Evolutionary conservation across 2,888 invertebrate species (phyloP).

Genomic region (Dicyrtomina minuta): DNA sequence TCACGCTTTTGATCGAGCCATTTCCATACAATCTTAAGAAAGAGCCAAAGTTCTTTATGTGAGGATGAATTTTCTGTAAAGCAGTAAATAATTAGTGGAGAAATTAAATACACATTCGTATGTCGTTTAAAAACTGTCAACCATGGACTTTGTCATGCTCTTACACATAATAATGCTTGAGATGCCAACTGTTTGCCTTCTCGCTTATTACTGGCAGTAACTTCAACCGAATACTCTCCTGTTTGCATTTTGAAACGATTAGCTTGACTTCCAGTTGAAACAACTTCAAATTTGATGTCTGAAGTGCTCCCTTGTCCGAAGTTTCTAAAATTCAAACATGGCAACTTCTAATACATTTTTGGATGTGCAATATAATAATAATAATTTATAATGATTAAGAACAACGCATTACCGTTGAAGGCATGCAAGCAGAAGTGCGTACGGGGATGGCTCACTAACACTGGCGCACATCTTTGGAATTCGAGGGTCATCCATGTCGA

Average conservation of each 20-base stretch:
- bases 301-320: constrained; percentile 82
- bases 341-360: background rate
- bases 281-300: constrained; percentile 81
- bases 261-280: constrained; percentile 83
- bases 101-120: no score
- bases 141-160: constrained; percentile 10
- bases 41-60: constrained; percentile 92
- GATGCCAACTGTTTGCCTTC: constrained; percentile 96
- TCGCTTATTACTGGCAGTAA: constrained; percentile 74
- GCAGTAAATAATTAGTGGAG: no score
- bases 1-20: constrained; percentile 83
- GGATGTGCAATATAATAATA: background rate
- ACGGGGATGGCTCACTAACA: constrained; percentile 92
- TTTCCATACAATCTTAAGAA: constrained; percentile 89
- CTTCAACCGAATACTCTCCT: constrained; percentile 84
- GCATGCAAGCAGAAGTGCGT: constrained; percentile 88
- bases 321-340: constrained; percentile 63
- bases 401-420: constrained; percentile 65
- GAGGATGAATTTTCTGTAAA: constrained; percentile 81
- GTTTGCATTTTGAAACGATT: constrained; percentile 94
- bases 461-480: constrained; percentile 94
- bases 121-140: no score
- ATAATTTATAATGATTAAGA: background rate
- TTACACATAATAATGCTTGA: constrained; percentile 64
- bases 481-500: constrained; percentile 89